Conservation (phyloP, 2,888 invertebrate species). For the Ochlodes sylvanus region DNA sequence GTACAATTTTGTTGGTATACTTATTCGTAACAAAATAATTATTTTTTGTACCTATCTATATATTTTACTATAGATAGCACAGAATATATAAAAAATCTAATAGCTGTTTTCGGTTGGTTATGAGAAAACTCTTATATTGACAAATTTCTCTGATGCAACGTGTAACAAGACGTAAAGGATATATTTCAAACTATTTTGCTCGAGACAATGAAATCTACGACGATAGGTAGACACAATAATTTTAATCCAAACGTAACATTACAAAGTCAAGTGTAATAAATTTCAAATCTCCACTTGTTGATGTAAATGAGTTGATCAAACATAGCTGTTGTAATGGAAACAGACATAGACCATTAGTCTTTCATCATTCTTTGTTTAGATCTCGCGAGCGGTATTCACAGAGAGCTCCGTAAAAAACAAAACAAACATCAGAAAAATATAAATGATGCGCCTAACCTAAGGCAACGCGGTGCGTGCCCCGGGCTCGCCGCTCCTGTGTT, state of each 20-base stretch:
- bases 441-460: constrained; percentile 81
- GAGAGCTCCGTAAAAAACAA: constrained; percentile 73
- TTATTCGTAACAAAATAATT: no score
- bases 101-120: no score
- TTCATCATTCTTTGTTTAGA: constrained; percentile 80
- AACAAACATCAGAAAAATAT: constrained; percentile 82
- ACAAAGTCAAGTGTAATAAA: constrained; percentile 46
- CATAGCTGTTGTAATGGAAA: constrained; percentile 73
- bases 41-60: no score
- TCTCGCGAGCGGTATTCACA: constrained; percentile 70
- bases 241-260: not conserved
- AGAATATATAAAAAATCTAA: no score
- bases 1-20: no score
- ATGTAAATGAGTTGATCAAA: constrained; percentile 80
- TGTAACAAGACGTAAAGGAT: no score
- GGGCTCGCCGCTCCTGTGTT: constrained; percentile 65
- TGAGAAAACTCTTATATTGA: no score
- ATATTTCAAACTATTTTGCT: no score
- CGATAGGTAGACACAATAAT: no score
- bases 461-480: constrained; percentile 67
- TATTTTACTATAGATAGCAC: no score
- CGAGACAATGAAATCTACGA: no score
- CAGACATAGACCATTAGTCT: constrained; percentile 77
- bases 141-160: no score
- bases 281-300: constrained; percentile 50